Conservation (phyloP, 2,797 vertebrate genomes). For the Lepilemur ruficaudatus region DNA sequence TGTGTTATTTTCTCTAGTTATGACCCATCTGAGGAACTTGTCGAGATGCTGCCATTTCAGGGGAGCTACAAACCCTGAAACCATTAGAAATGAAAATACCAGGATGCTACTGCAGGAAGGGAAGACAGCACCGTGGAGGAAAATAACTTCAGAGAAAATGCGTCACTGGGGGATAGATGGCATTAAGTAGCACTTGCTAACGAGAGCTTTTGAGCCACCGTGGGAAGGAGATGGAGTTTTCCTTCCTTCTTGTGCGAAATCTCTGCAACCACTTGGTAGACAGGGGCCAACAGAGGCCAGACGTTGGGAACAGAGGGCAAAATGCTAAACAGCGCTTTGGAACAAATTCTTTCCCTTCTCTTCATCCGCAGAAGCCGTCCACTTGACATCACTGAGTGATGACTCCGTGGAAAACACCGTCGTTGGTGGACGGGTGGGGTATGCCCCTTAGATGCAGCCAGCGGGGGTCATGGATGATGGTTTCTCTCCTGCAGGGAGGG, state of each 20-base stretch:
- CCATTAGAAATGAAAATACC: neutral
- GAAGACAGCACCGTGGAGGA: neutral
- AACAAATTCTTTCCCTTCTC: neutral
- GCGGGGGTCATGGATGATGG: neutral
- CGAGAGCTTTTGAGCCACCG: neutral
- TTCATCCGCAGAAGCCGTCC: neutral
- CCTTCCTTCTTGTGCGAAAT: neutral
- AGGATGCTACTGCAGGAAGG: neutral
- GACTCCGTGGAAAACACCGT: neutral
- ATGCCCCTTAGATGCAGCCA: neutral
- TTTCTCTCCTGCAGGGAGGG: neutral
- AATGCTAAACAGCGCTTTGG: neutral
- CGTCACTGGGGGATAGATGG: neutral
- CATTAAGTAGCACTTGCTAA: neutral
- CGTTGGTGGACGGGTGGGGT: accelerated
- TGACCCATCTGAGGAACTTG: constrained; percentile 17
- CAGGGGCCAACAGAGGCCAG: neutral
- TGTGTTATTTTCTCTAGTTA: neutral
- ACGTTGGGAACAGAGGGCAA: neutral
- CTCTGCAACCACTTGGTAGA: neutral
- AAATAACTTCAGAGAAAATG: neutral
- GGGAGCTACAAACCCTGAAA: neutral
- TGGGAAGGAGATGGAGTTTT: neutral
- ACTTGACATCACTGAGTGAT: accelerated
- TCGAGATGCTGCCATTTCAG: neutral